phyloP scores from a whole-genome alignment of 1,140 invertebrate genomes.

The Drosophila chauvacae region DNA sequence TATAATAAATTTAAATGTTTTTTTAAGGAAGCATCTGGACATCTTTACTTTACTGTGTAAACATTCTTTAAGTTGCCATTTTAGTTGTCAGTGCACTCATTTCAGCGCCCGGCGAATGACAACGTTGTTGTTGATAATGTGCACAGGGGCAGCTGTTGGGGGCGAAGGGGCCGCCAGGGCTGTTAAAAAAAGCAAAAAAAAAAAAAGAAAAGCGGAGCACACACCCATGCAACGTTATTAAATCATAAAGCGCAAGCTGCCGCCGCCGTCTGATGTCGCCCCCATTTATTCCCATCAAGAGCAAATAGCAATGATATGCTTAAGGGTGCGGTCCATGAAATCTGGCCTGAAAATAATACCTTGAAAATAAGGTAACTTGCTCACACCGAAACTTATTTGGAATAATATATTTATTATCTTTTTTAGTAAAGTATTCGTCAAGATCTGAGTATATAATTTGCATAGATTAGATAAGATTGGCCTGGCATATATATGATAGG shows the following conservation, averaged over 20 bases:
- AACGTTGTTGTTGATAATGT: constrained; percentile 60
- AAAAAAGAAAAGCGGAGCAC: constrained; percentile 5
- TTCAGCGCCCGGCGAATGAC: constrained; percentile 20
- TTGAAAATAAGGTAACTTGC: background rate
- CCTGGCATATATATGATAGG: background rate
- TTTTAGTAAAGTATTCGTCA: no score
- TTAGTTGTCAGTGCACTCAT: constrained; percentile 7
- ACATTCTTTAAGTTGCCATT: background rate
- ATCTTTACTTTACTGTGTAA: background rate
- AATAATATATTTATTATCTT: background rate
- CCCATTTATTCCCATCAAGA: constrained; percentile 49
- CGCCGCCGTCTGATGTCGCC: constrained; percentile 60
- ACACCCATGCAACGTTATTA: constrained; percentile 72
- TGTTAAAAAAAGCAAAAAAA: background rate
- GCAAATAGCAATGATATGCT: constrained; percentile 36
- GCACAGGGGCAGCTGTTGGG: constrained; percentile 13
- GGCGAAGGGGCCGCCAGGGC: background rate
- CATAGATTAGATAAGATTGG: background rate
- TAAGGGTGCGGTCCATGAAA: background rate
- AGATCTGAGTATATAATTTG: background rate
- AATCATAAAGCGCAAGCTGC: constrained; percentile 77
- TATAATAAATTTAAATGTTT: background rate
- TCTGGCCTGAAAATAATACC: background rate
- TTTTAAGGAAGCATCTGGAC: no score
- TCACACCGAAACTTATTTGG: background rate